These are phyloP conservation scores for Limnephilus auricula DNA, from an alignment of 2,888 invertebrate genomes.

Conservation along the genomic window DNA sequence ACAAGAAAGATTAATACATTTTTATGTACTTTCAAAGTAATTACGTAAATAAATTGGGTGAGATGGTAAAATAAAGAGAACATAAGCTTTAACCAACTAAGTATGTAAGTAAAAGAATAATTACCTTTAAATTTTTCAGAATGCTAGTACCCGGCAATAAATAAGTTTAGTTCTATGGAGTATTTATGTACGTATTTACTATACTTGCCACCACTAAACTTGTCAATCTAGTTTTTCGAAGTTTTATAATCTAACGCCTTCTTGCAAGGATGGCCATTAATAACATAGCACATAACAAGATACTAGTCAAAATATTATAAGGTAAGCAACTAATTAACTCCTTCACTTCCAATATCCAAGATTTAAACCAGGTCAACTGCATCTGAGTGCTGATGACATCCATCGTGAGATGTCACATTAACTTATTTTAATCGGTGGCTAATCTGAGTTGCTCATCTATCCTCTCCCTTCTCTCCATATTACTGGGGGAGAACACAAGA, in stretches of 20 bases:
- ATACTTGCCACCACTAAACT: background rate
- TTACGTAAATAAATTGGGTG: background rate
- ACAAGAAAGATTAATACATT: background rate
- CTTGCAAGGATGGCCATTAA: too few relatives aligned
- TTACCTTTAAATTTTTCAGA: background rate
- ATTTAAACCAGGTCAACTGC: background rate
- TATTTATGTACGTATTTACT: background rate
- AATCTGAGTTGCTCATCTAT: background rate
- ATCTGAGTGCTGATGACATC: background rate
- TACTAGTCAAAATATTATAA: too few relatives aligned
- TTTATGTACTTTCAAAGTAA: background rate
- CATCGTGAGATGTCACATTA: background rate
- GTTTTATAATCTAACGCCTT: background rate
- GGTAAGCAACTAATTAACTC: background rate
- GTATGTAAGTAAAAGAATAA: background rate
- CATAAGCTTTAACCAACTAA: too few relatives aligned
- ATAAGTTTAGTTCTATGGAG: background rate
- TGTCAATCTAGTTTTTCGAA: background rate
- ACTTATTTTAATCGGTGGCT: background rate
- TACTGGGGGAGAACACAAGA: background rate
- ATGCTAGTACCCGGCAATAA: background rate
- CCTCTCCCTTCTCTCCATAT: background rate
- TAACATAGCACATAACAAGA: too few relatives aligned
- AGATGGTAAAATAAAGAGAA: too few relatives aligned
- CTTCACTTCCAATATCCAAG: background rate